These are phyloP conservation scores for Perodicticus potto DNA, from an alignment of 2,797 vertebrate genomes.

Conservation along the genomic window DNA sequence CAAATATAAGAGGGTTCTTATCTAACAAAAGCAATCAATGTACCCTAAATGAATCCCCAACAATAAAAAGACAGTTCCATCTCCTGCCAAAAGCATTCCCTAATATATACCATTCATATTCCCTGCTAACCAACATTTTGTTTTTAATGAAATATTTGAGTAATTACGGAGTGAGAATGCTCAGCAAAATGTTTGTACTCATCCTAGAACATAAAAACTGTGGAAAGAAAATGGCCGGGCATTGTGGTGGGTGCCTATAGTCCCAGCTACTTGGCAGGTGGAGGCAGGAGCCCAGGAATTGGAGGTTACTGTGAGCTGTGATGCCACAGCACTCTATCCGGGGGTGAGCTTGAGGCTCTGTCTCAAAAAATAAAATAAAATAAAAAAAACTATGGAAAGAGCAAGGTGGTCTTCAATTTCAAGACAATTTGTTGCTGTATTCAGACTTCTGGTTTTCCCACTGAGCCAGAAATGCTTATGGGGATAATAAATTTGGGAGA, in stretches of 20 bases:
- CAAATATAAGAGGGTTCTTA: too few species aligned
- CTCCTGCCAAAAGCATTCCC: constrained; percentile 33
- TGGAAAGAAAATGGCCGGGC: neutral
- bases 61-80: constrained; percentile 56
- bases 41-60: too few species aligned
- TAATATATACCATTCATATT: neutral
- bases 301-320: too few species aligned
- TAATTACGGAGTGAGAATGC: neutral
- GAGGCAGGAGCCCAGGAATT: too few species aligned
- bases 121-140: neutral
- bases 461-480: neutral
- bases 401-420: neutral
- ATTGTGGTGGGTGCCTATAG: too few species aligned
- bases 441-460: constrained; percentile 4
- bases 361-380: too few species aligned
- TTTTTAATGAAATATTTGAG: constrained; percentile 63
- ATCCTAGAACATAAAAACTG: neutral
- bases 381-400: neutral
- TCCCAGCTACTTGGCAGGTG: too few species aligned
- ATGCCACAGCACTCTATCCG: too few species aligned
- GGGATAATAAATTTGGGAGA: neutral
- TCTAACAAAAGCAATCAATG: too few species aligned
- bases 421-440: neutral
- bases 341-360: too few species aligned
- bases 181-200: constrained; percentile 37